A percentile compares a stretch with the other conserved stretches of the same genome.
Evolutionary conservation across 2,113 vertebrate genomes (phyloP).

Genomic region (Microcebus griseorufus): DNA sequence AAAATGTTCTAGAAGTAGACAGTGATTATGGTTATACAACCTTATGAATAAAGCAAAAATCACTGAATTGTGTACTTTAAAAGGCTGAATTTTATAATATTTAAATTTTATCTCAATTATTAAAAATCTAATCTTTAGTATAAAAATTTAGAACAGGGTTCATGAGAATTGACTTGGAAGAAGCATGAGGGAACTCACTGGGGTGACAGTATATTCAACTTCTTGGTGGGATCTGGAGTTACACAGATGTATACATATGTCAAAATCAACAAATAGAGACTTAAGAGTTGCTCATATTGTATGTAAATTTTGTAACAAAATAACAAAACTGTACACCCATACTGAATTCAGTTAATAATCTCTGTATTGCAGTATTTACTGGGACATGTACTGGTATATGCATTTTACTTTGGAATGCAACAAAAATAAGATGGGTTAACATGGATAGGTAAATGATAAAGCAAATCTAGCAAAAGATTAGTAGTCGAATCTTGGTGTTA

Average conservation of each 20-base stretch:
- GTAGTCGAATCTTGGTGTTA: neutral
- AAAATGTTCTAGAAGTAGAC: neutral
- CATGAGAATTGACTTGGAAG: neutral
- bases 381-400: neutral
- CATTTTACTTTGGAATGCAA: neutral
- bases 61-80: neutral
- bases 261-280: neutral
- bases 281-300: neutral
- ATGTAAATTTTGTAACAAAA: neutral
- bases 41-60: neutral
- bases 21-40: neutral
- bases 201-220: neutral
- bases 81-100: neutral
- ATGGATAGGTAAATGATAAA: neutral
- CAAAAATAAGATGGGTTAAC: slow-evolving; percentile 11
- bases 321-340: neutral
- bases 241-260: neutral
- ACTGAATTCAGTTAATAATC: neutral
- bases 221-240: neutral
- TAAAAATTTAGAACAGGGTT: neutral
- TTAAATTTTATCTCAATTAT: slow-evolving; percentile 16
- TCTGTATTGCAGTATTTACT: neutral
- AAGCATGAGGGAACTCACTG: neutral
- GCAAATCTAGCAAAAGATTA: neutral
- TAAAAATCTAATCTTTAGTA: neutral